These are phyloP conservation scores for Diaprepes abbreviatus DNA, from an alignment of 2,888 invertebrate species.

Conservation along the genomic window DNA sequence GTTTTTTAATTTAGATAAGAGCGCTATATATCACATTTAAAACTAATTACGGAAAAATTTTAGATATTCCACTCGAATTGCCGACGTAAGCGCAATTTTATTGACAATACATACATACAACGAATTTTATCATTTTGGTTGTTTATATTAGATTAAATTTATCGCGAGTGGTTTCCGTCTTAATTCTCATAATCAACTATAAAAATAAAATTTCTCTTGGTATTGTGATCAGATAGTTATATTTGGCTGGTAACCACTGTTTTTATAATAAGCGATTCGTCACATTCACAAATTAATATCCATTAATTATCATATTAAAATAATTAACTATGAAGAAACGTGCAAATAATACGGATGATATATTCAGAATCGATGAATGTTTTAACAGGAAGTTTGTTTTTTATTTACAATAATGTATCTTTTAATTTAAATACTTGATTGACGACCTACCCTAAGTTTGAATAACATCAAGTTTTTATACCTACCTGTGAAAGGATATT, in stretches of 20 bases:
- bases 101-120: not conserved
- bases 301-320: conserved; percentile 18
- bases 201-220: not conserved
- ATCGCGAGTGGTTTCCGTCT: conserved; percentile 7
- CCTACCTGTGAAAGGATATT: too few species aligned
- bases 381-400: conserved; percentile 7
- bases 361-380: not conserved
- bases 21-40: conserved; percentile 12
- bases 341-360: conserved; percentile 12
- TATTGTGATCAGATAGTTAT: conserved; percentile 9
- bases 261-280: not conserved
- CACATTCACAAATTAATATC: conserved; percentile 18
- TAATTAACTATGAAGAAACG: conserved; percentile 24
- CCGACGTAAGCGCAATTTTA: not conserved
- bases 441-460: conserved; percentile 11
- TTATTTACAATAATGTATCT: conserved; percentile 5
- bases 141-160: conserved; percentile 8
- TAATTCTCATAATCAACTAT: not conserved
- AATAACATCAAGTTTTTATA: too few species aligned
- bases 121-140: not conserved
- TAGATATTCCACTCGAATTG: not conserved
- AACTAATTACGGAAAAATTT: conserved; percentile 7
- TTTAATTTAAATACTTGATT: conserved; percentile 1
- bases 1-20: conserved; percentile 9
- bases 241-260: not conserved